phyloP scores from a whole-genome alignment of 2,113 vertebrate species.

The Turnix velox region DNA sequence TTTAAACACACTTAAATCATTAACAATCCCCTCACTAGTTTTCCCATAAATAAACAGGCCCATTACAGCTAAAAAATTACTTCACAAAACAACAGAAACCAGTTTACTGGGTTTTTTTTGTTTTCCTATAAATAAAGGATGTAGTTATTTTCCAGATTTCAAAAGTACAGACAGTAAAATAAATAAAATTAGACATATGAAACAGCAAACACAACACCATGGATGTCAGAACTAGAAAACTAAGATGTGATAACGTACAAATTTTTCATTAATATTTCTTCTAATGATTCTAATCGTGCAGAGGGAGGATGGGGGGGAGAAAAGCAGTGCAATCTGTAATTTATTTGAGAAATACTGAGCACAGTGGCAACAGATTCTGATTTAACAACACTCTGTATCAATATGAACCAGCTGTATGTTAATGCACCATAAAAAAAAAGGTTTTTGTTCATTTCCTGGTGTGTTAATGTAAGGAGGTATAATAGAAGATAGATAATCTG shows the following conservation, averaged over 20 bases:
- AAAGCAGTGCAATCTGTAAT: not conserved
- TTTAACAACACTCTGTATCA: not conserved
- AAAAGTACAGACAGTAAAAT: not conserved
- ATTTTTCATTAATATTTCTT: not conserved
- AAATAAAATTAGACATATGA: not conserved
- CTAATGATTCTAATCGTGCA: not conserved
- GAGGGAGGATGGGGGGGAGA: not conserved
- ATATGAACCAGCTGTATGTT: constrained; percentile 3
- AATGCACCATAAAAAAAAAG: constrained; percentile 24
- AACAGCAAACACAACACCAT: not conserved
- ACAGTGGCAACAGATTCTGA: not conserved
- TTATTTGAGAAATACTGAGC: not conserved
- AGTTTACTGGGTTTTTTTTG: not conserved
- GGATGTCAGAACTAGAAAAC: not conserved
- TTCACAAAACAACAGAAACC: not conserved
- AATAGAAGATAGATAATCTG: constrained; percentile 36
- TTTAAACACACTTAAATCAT: not conserved
- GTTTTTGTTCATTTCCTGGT: not conserved
- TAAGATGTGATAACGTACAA: not conserved
- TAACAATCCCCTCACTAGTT: not conserved
- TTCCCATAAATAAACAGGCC: not conserved
- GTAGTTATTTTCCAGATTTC: not conserved
- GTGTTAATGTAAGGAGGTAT: not conserved
- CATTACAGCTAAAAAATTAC: not conserved
- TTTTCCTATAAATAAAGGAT: not conserved